phyloP scores from a whole-genome alignment of 2,888 invertebrate species.

The Lochmaea crataegi region DNA sequence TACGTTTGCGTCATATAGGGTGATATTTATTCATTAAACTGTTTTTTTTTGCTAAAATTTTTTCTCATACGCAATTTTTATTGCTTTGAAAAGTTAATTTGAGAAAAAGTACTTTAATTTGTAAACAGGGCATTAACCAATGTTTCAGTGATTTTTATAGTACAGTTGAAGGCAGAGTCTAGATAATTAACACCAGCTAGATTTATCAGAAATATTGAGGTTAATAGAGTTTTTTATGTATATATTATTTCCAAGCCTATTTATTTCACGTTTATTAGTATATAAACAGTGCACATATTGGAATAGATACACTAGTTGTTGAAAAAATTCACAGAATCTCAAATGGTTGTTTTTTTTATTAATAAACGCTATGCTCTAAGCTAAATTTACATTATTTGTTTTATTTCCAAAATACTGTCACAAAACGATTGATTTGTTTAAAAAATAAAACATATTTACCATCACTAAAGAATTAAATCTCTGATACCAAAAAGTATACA shows the following conservation, averaged over 20 bases:
- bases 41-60: too few relatives aligned
- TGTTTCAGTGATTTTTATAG: too few relatives aligned
- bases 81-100: too few relatives aligned
- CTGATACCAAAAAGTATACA: too few relatives aligned
- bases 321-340: constrained; percentile 30
- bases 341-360: constrained; percentile 25
- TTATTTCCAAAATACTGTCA: constrained; percentile 19
- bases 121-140: too few relatives aligned
- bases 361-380: constrained; percentile 25
- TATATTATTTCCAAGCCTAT: constrained; percentile 37
- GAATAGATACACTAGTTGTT: constrained; percentile 29
- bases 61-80: too few relatives aligned
- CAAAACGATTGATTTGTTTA: background rate
- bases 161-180: background rate
- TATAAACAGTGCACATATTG: constrained; percentile 33
- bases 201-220: constrained; percentile 45
- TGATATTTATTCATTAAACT: too few relatives aligned
- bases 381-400: constrained; percentile 7
- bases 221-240: constrained; percentile 35
- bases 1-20: too few relatives aligned
- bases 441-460: background rate
- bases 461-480: too few relatives aligned
- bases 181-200: constrained; percentile 29
- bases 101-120: too few relatives aligned
- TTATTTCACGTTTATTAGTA: constrained; percentile 34